Evolutionary conservation across 2,113 vertebrate genomes (phyloP), one percentile per base, ranked within the genome.

Genomic region (Austrofundulus limnaeus): DNA sequence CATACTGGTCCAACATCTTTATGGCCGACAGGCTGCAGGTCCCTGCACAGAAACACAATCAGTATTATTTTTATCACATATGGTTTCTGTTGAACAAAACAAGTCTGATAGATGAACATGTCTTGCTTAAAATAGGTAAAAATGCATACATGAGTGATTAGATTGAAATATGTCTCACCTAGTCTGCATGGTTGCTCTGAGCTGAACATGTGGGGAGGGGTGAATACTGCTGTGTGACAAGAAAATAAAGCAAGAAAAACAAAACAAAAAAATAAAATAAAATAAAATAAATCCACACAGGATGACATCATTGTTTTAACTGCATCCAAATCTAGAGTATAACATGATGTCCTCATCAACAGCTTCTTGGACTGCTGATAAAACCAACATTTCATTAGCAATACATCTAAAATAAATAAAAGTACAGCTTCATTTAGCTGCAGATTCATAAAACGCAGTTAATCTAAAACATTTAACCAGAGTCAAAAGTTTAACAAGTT

Each of bases 401-500:
- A 12, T 37, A 47, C 47, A 21, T 60, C 57, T 60, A n/a, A 37
- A 53, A 37, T 53, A 9, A 47, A 60, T 24, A 25, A 28, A 24
- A 28, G 37, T 56, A 12, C 25, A 63, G 3, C 37, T 69, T 23
- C 28, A 19, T n/a, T n/a, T n/a, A n/a, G n/a, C n/a, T n/a, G n/a
- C n/a, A n/a, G 4, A 55, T 73, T 61, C 2, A 53, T 14, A 49
- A 56, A 62, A 71, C 10, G 12, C 23, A 42, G 39, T 16, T 34
- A 34, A 34, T 10, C 1, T 34, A 34, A 72, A 21, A 43, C 37
- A 43, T 21, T 66, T 10, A 52, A 58, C 38, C 38, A 2, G 70
- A 41, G 42, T 49, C 7, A 64, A 53, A 69, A 60, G 56, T 63
- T 65, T 20, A 51, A 58, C 1, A 15, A 48, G 41, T n/a, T 70